Percentiles rank a stretch among this genome's conserved stretches.
Conservation (phyloP, 2,113 vertebrate species). For the Vulpes ferrilata region DNA sequence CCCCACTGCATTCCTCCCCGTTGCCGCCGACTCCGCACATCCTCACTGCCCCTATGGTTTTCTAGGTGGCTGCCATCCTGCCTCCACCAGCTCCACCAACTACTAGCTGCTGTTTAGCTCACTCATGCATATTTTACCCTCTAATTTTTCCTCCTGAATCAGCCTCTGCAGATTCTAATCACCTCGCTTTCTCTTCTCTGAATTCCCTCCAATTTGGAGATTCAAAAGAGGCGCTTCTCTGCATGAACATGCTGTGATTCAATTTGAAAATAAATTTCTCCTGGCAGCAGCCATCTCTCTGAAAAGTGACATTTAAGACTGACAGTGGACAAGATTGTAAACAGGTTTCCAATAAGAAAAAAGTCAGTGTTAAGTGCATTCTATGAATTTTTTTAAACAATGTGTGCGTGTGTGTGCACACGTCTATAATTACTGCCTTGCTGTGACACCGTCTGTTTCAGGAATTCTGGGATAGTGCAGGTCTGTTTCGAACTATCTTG, state of each 20-base stretch:
- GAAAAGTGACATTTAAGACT: conserved; percentile 82
- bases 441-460: conserved; percentile 71
- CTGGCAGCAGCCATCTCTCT: conserved; percentile 81
- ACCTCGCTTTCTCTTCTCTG: conserved; percentile 80
- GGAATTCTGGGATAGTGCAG: conserved; percentile 48
- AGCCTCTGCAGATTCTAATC: conserved; percentile 79
- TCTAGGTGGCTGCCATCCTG: conserved; percentile 14
- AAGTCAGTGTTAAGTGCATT: conserved; percentile 66
- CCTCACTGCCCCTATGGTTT: not conserved
- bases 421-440: conserved; percentile 76
- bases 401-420: conserved; percentile 36
- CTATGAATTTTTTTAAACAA: conserved; percentile 74
- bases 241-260: conserved; percentile 83
- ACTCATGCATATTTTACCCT: conserved; percentile 72
- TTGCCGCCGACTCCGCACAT: not conserved
- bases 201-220: conserved; percentile 83
- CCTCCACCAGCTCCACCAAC: not conserved
- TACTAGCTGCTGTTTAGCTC: conserved; percentile 65
- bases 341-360: conserved; percentile 79
- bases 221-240: conserved; percentile 84
- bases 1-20: not conserved
- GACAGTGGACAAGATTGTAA: conserved; percentile 84
- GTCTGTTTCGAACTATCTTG: conserved; percentile 58
- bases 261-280: conserved; percentile 82
- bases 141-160: conserved; percentile 78